Conservation (phyloP, 1,140 invertebrate genomes). For the Ceratosolen fusciceps region DNA sequence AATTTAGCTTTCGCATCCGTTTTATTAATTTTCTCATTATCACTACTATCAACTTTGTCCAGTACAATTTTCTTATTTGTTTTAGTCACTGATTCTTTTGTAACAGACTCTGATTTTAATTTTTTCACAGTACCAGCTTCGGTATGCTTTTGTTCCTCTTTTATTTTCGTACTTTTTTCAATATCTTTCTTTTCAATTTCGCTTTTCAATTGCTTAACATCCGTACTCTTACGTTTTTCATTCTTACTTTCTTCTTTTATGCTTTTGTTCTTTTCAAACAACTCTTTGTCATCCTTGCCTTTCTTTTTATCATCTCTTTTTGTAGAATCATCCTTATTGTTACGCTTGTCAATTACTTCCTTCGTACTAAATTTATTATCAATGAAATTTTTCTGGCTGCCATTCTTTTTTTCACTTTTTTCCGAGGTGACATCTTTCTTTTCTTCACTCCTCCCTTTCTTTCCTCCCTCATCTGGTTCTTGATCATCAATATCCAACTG, state of each 20-base stretch:
- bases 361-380: background rate
- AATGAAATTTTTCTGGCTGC: background rate
- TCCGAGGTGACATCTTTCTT: constrained; percentile 39
- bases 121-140: constrained; percentile 6
- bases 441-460: constrained; percentile 28
- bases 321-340: background rate
- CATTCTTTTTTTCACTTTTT: constrained; percentile 5
- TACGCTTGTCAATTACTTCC: constrained; percentile 12
- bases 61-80: background rate
- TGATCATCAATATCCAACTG: background rate
- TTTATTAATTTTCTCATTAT: constrained; percentile 22
- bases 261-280: constrained; percentile 21
- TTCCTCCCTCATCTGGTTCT: background rate
- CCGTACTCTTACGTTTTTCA: constrained; percentile 24
- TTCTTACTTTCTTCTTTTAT: constrained; percentile 42
- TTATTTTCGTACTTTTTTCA: background rate
- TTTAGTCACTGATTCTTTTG: constrained; percentile 16
- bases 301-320: constrained; percentile 35
- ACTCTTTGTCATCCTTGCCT: constrained; percentile 43
- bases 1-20: constrained; percentile 36
- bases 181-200: constrained; percentile 28
- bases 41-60: constrained; percentile 14
- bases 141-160: constrained; percentile 1
- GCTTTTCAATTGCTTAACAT: constrained; percentile 13
- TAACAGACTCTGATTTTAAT: constrained; percentile 6